phyloP scores from a whole-genome alignment of 2,888 invertebrate species.

The Holacanthella duospinosa region DNA sequence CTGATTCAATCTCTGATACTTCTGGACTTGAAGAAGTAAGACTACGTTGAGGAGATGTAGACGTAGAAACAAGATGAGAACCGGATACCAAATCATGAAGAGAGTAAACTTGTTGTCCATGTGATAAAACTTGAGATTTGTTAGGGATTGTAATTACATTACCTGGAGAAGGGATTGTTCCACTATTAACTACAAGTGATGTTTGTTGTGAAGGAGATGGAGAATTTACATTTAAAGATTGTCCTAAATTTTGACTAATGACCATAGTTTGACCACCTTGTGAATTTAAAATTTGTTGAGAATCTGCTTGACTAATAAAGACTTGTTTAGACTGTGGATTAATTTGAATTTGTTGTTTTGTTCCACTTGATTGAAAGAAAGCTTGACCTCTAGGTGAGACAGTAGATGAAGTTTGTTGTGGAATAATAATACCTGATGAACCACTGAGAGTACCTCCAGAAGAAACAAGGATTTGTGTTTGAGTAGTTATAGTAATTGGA shows the following conservation, averaged over 20 bases:
- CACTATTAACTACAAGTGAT: not conserved
- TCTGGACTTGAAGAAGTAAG: not conserved
- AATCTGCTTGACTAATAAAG: not conserved
- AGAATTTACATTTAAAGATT: not conserved
- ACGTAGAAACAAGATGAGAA: not conserved
- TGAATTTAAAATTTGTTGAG: not conserved
- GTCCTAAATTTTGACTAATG: not conserved
- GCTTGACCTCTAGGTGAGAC: not conserved
- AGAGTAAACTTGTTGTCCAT: not conserved
- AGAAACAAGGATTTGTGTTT: constrained; percentile 6
- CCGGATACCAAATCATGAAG: not conserved
- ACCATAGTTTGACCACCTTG: not conserved
- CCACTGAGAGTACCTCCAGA: not conserved
- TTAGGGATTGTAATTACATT: not conserved
- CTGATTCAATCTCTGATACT: not conserved
- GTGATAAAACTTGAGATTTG: not conserved
- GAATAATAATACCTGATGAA: not conserved
- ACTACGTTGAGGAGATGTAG: not conserved
- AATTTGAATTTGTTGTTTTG: not conserved
- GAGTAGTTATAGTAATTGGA: not conserved
- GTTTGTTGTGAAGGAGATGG: not conserved
- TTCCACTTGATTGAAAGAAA: not conserved
- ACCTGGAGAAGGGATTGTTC: not conserved
- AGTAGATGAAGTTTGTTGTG: not conserved
- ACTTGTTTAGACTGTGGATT: not conserved